Conservation (phyloP, 2,113 vertebrate species). For the Phalacrocorax brasilianus region DNA sequence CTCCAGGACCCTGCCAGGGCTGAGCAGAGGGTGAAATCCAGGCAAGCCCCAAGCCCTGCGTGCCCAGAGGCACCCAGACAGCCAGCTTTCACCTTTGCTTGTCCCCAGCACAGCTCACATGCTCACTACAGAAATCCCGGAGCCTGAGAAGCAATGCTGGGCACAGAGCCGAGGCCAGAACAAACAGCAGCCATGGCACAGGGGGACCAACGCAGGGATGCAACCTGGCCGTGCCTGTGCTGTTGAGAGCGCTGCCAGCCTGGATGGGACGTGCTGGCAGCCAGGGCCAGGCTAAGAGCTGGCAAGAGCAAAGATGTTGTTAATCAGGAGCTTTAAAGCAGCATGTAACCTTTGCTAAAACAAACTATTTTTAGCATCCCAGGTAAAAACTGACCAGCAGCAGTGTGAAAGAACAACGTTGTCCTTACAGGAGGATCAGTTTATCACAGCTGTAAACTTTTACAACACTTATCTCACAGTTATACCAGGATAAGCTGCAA, state of each 20-base stretch:
- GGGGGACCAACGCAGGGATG: accelerated
- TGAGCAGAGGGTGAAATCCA: neutral
- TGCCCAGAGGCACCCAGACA: neutral
- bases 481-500: neutral
- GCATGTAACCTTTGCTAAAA: neutral
- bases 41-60: neutral
- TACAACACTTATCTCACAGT: neutral
- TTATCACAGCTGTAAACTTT: neutral
- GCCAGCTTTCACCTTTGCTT: neutral
- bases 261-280: neutral
- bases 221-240: neutral
- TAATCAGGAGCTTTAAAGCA: neutral
- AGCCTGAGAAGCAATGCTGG: neutral
- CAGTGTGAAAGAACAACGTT: neutral
- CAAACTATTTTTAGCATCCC: neutral
- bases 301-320: neutral
- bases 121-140: neutral
- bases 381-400: neutral
- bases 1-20: neutral
- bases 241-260: neutral
- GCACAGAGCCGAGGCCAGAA: neutral
- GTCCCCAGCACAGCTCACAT: accelerated
- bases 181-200: accelerated
- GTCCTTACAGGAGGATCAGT: neutral
- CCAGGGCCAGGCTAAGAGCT: neutral